Evolutionary conservation across 23 tunicate genomes (phyloP), one percentile per base, ranked within the genome.

Genomic region (Styela clava): DNA sequence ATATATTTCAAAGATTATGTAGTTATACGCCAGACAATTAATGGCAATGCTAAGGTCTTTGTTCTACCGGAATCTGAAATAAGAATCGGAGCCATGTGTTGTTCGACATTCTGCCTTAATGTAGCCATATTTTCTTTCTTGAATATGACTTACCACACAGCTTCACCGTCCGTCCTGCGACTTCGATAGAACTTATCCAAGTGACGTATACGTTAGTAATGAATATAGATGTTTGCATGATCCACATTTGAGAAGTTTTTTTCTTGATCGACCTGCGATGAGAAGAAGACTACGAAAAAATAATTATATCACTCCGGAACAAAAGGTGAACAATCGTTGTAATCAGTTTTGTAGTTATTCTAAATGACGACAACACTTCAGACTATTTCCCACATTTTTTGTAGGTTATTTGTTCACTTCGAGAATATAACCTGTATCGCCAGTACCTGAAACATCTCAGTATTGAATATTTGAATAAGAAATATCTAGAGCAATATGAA

Each of bases 181-280:
- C 61, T 88, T 88, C 31, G 93, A 88, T 68, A 87, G 87, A 31
- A 83, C 93, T 12, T 72, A 73, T 61, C 83, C 93, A 2, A 85
- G 87, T 30, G 87, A 88, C 29, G 86, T 83, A n/a, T 88, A 88
- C 79, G 74, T 88, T 12, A 73, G 93, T 29, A 83, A 78, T 78
- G 85, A 78, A 56, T 88, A 88, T 64, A 69, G 86, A 52, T 88
- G 93, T 51, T 62, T 88, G 30, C 84, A 88, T 44, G 93, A 88
- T 34, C 84, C 83, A 20, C 84, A 83, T 61, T 33, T 88, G 73
- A 72, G 83, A 24, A 36, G 71, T 21, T 88, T 74, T 81, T 88
- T 83, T 83, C 68, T 51, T 19, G 52, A 83, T 33, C 65, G 73
- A 61, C 64, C 77, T 2, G 85, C 73, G 16, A 64, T 88, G 73